Evolutionary conservation across 2,888 invertebrate genomes (phyloP).

Genomic region (Ommatoiulus sabulosus): DNA sequence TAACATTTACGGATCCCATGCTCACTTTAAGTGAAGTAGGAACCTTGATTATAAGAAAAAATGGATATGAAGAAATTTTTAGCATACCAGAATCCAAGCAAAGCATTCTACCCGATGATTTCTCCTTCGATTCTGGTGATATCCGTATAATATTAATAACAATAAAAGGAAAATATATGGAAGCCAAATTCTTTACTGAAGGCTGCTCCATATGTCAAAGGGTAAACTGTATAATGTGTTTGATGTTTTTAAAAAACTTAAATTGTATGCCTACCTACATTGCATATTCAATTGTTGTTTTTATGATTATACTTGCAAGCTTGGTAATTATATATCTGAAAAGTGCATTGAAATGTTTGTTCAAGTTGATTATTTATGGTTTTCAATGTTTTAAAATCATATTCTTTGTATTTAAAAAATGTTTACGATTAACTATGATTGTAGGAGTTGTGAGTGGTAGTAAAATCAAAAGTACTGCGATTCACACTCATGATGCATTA

Average conservation of each 20-base stretch:
- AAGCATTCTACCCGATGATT: neutral
- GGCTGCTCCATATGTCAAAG: neutral
- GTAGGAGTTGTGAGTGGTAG: too few relatives aligned
- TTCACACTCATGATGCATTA: too few relatives aligned
- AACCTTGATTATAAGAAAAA: neutral
- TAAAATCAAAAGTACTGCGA: too few relatives aligned
- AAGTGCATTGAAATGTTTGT: too few relatives aligned
- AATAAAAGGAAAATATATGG: neutral
- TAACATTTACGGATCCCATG: neutral
- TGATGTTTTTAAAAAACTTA: neutral
- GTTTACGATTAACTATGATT: too few relatives aligned
- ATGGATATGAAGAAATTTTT: slow-evolving; percentile 13
- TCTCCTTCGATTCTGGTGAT: neutral
- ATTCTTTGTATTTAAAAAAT: too few relatives aligned
- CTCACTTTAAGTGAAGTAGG: neutral
- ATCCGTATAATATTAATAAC: neutral
- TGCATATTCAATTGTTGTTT: neutral
- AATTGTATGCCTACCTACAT: neutral
- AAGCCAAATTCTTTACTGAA: neutral
- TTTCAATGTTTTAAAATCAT: too few relatives aligned
- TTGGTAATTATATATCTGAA: too few relatives aligned
- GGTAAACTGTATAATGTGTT: neutral
- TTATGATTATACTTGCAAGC: neutral
- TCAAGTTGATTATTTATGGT: too few relatives aligned
- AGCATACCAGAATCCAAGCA: neutral